Percentiles rank a stretch among this genome's conserved stretches.
phyloP scores from a whole-genome alignment of 2,888 invertebrate genomes.

The Stegana nigrithorax region DNA sequence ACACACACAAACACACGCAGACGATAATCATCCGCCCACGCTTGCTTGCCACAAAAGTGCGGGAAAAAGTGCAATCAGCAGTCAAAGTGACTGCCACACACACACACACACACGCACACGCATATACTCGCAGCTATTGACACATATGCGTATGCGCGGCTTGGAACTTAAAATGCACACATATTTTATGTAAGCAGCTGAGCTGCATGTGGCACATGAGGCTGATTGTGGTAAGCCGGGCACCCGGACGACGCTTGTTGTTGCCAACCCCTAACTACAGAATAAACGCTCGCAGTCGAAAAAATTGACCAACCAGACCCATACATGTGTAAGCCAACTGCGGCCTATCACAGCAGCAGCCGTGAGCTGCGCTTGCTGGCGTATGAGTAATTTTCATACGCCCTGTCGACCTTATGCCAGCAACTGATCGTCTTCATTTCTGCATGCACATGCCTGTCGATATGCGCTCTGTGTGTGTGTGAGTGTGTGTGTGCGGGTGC shows the following conservation, averaged over 20 bases:
- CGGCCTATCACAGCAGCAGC: conserved; percentile 33
- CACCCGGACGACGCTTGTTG: no score
- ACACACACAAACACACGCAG: no score
- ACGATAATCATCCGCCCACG: no score
- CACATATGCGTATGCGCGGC: not conserved
- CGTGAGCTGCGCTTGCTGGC: conserved; percentile 21
- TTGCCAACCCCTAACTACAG: no score
- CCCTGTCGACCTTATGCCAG: conserved; percentile 25
- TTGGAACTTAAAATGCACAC: not conserved
- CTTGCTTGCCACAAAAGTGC: no score
- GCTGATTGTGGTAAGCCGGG: no score
- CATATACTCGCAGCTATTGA: not conserved
- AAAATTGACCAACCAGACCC: conserved; percentile 11
- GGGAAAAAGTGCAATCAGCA: not conserved
- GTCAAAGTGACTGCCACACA: not conserved
- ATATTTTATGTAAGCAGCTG: no score
- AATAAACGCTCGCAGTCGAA: no score
- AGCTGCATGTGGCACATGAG: no score
- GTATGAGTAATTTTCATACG: conserved; percentile 46
- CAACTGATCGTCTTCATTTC: conserved; percentile 22
- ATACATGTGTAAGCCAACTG: conserved; percentile 25
- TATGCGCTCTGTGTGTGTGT: not conserved
- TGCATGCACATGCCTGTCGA: conserved; percentile 1
- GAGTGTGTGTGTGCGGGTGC: not conserved
- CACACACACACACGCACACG: not conserved